Base-by-base conservation (phyloP, 2,113 vertebrate species). In the Gadus chalcogrammus region DNA sequence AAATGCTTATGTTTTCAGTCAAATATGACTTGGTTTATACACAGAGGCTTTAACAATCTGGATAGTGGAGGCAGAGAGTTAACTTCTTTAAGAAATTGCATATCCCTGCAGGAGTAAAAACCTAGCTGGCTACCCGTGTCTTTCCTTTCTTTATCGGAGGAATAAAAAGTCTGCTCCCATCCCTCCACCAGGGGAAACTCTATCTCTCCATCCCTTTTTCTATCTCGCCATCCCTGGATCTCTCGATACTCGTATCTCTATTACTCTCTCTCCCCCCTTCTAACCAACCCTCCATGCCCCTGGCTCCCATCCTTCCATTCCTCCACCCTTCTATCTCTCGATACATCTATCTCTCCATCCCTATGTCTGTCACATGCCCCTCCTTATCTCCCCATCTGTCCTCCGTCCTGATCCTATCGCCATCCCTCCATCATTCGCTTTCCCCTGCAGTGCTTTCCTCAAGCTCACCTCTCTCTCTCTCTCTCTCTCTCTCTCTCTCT, bases 371-470 rank as follows among this genome's bases (percentile, higher is more conserved):
- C 20, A 24, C 52, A 28, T 35, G 31, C 28, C 38, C 68, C 35
- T 27, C 52, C 13, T 58, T 31, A 64, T 64, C 69, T 42, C 70
- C 70, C 62, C 38, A 64, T 76, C 66, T 62, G 42, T 72, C 35
- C 78, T 63, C 20, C 20, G 20, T 20, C 20, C 20, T 20, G 65
- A 63, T 73, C 63, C 78, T 77, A 77, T 85, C 84, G 73, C 71
- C 65, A 77, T 82, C 77, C 70, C 55, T 78, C 70, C 73, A 80
- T 85, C 76, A 81, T 71, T 76, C 31, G 4, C 31, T 35, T 78
- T 81, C 71, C 73, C 68, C 72, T 74, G 64, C 65, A 67, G 78
- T 31, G 22, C 73, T 86, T 82, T 79, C 75, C 64, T 74, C 68
- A 77, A 73, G 74, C 79, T 84, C 72, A 68, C 61, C 31, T 35